Percentiles rank a stretch among this genome's conserved stretches.
phyloP scores from a whole-genome alignment of 2,113 vertebrate genomes.

The Psilopogon haemacephalus region DNA sequence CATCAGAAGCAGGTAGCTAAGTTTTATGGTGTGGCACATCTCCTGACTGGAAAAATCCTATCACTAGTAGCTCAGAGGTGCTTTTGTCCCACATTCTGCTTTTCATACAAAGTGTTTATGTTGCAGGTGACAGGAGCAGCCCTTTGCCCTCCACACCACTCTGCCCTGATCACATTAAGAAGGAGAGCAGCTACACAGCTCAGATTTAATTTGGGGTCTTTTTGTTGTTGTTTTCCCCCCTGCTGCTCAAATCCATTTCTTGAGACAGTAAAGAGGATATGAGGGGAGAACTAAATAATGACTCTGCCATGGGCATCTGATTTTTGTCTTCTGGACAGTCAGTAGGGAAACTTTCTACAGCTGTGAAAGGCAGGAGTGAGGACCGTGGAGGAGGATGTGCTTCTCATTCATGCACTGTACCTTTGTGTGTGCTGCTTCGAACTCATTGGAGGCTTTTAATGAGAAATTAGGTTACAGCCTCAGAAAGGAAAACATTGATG shows the following conservation, averaged over 20 bases:
- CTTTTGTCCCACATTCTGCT: background rate
- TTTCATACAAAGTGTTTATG: slow-evolving; percentile 1
- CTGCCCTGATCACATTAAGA: background rate
- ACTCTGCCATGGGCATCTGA: background rate
- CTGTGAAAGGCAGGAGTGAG: background rate
- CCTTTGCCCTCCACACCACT: background rate
- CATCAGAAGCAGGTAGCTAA: background rate
- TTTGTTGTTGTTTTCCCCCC: no score
- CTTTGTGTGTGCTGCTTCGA: no score
- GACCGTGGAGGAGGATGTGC: background rate
- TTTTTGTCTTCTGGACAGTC: background rate
- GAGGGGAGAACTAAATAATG: background rate
- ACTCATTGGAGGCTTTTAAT: no score
- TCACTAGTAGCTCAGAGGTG: background rate
- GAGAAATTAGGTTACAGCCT: no score
- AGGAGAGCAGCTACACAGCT: background rate
- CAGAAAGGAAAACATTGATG: no score
- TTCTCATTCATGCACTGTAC: background rate
- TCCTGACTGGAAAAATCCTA: background rate
- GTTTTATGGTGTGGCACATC: background rate
- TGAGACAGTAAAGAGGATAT: background rate
- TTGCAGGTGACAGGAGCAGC: background rate
- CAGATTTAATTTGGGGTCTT: background rate
- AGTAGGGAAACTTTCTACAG: background rate
- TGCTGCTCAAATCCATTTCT: background rate